These are phyloP conservation scores for Opisthograptis luteolata DNA, from an alignment of 2,888 invertebrate species.

Conservation along the genomic window DNA sequence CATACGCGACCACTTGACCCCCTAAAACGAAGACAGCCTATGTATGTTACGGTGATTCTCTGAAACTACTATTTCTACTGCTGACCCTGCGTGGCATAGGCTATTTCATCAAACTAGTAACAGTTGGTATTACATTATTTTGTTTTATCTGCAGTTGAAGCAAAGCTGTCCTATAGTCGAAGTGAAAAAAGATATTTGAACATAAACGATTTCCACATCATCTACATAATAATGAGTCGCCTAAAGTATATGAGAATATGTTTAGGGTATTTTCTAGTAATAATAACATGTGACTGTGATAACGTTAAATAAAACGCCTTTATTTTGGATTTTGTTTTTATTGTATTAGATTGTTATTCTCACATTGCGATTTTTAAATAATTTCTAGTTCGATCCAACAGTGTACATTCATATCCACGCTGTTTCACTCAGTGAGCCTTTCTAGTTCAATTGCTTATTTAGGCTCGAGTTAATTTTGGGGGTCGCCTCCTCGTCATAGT, in stretches of 20 bases:
- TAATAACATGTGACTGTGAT: no score
- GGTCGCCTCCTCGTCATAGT: constrained; percentile 50
- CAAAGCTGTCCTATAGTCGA: not conserved
- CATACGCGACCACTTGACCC: no score
- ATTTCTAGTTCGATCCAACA: not conserved
- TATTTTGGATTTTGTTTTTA: constrained; percentile 31
- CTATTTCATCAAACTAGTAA: no score
- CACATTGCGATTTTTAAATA: constrained; percentile 19
- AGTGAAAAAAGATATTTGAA: constrained; percentile 12
- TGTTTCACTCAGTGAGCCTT: no score
- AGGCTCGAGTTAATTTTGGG: constrained; percentile 42
- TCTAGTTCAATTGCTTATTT: no score
- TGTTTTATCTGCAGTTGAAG: constrained; percentile 19
- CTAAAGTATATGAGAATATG: not conserved
- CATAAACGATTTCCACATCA: constrained; percentile 2
- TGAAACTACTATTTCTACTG: no score
- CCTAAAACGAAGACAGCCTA: no score
- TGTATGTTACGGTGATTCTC: no score
- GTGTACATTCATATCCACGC: no score
- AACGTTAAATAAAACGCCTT: constrained; percentile 28
- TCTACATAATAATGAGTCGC: not conserved
- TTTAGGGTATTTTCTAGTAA: constrained; percentile 9
- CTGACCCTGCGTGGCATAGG: no score
- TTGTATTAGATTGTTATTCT: constrained; percentile 17
- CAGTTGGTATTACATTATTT: constrained; percentile 33